phyloP scores from a whole-genome alignment of 2,113 vertebrate species.

The Eptesicus fuscus region DNA sequence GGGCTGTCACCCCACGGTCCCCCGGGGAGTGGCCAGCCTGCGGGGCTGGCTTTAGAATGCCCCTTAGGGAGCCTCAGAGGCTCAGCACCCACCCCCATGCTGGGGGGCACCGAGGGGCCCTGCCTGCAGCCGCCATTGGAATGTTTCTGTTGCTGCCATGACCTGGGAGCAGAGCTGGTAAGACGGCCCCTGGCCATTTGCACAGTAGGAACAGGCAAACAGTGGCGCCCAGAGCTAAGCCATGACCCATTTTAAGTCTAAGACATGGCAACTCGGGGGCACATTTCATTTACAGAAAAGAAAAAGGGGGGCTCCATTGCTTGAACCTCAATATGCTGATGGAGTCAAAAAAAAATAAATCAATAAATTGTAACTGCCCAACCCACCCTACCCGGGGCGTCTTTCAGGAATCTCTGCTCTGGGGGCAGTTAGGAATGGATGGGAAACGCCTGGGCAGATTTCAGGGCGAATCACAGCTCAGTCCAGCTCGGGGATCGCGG shows the following conservation, averaged over 20 bases:
- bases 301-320: neutral
- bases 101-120: no score
- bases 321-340: neutral
- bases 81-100: no score
- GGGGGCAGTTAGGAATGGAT: neutral
- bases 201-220: neutral
- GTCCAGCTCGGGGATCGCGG: neutral
- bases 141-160: no score
- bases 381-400: fast-evolving
- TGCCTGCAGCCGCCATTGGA: neutral
- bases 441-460: neutral
- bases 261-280: neutral
- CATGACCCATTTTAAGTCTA: neutral
- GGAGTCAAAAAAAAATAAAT: neutral
- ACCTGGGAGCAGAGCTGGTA: no score
- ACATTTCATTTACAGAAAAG: neutral
- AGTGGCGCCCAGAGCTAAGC: neutral
- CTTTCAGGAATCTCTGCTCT: neutral
- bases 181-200: neutral
- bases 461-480: neutral
- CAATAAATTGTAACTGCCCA: neutral
- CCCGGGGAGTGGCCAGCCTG: fast-evolving
- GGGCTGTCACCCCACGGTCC: no score
- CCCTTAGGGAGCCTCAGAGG: no score
- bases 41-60: no score